Base-by-base conservation (phyloP, 2,797 vertebrate genomes). In the Lepus townsendii region DNA sequence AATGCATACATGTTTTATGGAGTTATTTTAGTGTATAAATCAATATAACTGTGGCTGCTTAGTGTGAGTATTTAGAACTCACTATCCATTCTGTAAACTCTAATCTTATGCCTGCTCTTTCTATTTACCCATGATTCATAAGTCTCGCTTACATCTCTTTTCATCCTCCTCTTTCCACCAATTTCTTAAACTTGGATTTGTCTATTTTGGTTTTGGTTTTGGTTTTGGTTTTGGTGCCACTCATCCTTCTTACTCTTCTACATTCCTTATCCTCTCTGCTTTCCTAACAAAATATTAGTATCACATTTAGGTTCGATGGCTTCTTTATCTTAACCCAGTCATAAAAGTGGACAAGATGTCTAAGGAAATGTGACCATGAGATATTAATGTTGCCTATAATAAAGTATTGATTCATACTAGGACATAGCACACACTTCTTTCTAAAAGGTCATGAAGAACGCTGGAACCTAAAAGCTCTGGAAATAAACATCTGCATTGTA, bases 401-500 rank as follows among this genome's bases (percentile, higher is more conserved):
- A 13, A 83, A 93, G 32, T 35, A 16, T 4, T 91, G 42, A 38
- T 62, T 77, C 85, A 14, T 38, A 42, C 32, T 87, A 80, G 24
- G 73, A 84, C 22, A 91, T 35, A 92, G 92, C 26, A 24, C 27
- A 86, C 16, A 66, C 12, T 85, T 83, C 63, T 77, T 82, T 93
- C 86, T 83, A 76, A 72, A 85, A 84, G 35, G 35, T 80, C 60
- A 79, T 68, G 38, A 93, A 63, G 50, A 65, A 5, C 80, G 14
- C 50, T 63, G 73, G 14, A 82, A 50, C 52, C 50, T 89, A 63
- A 72, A 95, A 80, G 62, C 30, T 84, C 32, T 65, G 19, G 32
- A 87, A n/a, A 92, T 47, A 93, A 96, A 82, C 19, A 50, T 42
- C 93, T 62, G 24, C 73, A 80, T 52, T 96, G 52, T 72, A 88